Evolutionary conservation across 2,888 invertebrate genomes (phyloP), one percentile per base, ranked within the genome.

Genomic region (Drosophila anceps): DNA sequence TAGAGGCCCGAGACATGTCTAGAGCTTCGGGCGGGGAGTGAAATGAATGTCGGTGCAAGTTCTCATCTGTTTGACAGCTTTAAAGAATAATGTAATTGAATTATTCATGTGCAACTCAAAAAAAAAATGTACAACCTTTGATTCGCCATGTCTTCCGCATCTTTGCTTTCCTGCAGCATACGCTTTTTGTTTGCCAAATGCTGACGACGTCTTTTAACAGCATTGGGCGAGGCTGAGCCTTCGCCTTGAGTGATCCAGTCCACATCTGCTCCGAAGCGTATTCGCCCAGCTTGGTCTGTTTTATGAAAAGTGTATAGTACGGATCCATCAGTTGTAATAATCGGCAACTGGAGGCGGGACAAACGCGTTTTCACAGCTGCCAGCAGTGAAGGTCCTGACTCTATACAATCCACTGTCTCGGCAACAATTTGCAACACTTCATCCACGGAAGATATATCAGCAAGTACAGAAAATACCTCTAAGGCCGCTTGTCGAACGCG

Each of bases 401-500:
- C 93, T 10, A 88, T 79, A 29, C 80, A 71, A 13, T 70, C 76
- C 0, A 95, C 94, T 31, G 95, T 93, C 55, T 94, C 93, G 46
- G 95, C 94, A 3, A 96, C 95, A 1, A 95, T 95, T 18, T 95
- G 94, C 57, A 96, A 90, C 18, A 96, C 95, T 1, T 95, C 95
- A 0, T 94, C 93, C 33, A 94, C 93, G 0, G 95, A 95, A 78
- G 95, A 94, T 63, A 96, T 95, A 92, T 97, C 96, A 4, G 96
- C 96, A 46, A 97, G 92, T 29, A 96, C 95, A 0, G 97, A 96
- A 53, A 97, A 93, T 37, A 96, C 95, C 91, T 98, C 97, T 61
- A 98, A 94, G 64, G 95, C 96, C 73, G 95, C 98, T 93, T 95
- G 98, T 87, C 95, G 95, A 74, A 96, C 98, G 84, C 95, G 95